Percentiles rank a stretch among this genome's conserved stretches.
phyloP scores from a whole-genome alignment of 2,113 vertebrate species.

The Pongo abelii region DNA sequence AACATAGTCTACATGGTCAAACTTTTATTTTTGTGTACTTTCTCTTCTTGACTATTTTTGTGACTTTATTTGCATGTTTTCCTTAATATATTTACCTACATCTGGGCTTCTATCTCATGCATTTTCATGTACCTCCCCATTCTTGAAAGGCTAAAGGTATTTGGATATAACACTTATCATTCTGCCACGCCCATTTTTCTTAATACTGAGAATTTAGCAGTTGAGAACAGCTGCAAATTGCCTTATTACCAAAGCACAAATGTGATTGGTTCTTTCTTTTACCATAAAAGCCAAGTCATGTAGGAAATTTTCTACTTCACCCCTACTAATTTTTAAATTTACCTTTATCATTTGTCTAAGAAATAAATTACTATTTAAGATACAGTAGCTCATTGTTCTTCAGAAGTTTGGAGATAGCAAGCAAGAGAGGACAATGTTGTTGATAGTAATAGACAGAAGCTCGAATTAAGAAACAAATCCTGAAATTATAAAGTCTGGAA shows the following conservation, averaged over 20 bases:
- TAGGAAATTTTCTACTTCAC: not conserved
- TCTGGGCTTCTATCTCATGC: not conserved
- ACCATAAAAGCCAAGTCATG: not conserved
- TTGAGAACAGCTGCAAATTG: not conserved
- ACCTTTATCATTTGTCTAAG: not conserved
- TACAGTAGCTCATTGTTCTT: not conserved
- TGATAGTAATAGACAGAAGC: not conserved
- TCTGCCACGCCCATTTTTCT: not conserved
- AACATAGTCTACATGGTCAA: not conserved
- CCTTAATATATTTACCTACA: not conserved
- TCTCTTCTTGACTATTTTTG: not conserved
- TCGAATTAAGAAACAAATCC: not conserved
- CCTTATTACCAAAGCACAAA: not conserved
- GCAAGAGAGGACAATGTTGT: not conserved
- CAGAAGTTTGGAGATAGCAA: not conserved
- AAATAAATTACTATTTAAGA: not conserved
- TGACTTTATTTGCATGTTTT: not conserved
- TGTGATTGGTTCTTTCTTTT: not conserved
- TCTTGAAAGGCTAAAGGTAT: not conserved
- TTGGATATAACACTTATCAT: not conserved
- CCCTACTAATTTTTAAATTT: not conserved
- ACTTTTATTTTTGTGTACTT: not conserved
- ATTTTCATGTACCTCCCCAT: not conserved
- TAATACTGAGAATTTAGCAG: not conserved
- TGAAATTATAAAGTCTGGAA: not conserved